Base-by-base conservation (phyloP, 2,888 invertebrate species). In the Lasioglossum lativentre region DNA sequence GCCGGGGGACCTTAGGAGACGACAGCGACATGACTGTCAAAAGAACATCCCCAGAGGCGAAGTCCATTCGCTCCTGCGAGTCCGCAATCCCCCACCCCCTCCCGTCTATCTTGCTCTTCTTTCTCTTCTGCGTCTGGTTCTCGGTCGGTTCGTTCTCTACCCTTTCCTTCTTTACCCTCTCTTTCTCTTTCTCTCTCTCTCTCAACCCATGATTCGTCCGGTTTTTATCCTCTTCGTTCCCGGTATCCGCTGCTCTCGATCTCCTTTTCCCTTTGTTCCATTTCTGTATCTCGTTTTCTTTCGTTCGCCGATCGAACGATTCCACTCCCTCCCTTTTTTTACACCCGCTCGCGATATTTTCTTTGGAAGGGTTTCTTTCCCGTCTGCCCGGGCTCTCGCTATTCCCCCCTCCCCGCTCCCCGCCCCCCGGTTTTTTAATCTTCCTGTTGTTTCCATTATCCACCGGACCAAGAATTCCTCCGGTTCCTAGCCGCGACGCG, bases 21-120 rank as follows among this genome's bases (percentile, higher is more conserved):
- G 93, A 93, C 93, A 93, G 92, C 93, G 92, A 92, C 91, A 91
- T 88, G 90, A 91, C 90, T 92, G 93, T 93, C 93, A 93, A 93
- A 93, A 93, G 93, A 93, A 93, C 93, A 93, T 93, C 93, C 93
- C 93, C 88, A 82, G 93, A 91, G 90, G 90, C 90, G 80, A 90
- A 88, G 91, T 90, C 90, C 91, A 90, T 91, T 90, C 90, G 91
- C 90, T 89, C 89, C 87, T 87, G 80, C 85, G 76, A 85, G 80
- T 80, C 86, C 83, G 87, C 90, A 86, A 89, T 88, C 89, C 84
- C 75, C 80, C 84, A 68, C 78, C 52, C 63, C n/a, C n/a, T n/a
- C n/a, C 45, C 45, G 30, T 56, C 16, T 30, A 63, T n/a, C 63
- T 68, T 16, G 68, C 8, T 47, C 52, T 38, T 73, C 81, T 52